Conservation (phyloP, 2,888 invertebrate species). For the Drosophila mercatorum region DNA sequence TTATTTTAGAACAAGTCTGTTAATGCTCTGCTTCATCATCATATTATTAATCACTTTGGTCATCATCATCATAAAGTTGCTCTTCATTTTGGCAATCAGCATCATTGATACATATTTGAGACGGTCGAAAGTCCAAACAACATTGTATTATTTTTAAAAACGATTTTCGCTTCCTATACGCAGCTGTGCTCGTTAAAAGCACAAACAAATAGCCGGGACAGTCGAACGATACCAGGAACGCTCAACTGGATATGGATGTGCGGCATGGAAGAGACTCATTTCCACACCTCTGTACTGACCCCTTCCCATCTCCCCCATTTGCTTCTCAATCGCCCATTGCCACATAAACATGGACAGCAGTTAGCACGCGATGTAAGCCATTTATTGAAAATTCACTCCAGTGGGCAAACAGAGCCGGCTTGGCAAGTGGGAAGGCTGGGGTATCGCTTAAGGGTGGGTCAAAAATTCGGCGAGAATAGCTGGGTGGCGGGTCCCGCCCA, state of each 20-base stretch:
- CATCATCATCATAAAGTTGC: not conserved
- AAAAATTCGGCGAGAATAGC: slow-evolving; percentile 7
- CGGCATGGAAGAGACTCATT: slow-evolving; percentile 7
- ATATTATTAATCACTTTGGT: not conserved
- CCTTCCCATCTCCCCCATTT: too few species aligned
- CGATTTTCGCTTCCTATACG: slow-evolving; percentile 64
- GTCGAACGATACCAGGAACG: slow-evolving; percentile 2
- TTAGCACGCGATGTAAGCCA: slow-evolving; percentile 69
- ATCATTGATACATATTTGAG: not conserved
- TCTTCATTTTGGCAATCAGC: slow-evolving; percentile 3
- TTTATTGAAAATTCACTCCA: slow-evolving; percentile 72
- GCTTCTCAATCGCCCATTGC: not conserved
- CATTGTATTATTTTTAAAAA: slow-evolving; percentile 73
- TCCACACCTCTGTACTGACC: not conserved
- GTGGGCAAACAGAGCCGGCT: not conserved
- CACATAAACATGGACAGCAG: slow-evolving; percentile 46
- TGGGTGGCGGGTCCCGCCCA: slow-evolving; percentile 36
- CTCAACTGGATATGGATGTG: slow-evolving; percentile 3
- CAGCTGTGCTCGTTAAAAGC: slow-evolving; percentile 76
- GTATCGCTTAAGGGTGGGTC: not conserved
- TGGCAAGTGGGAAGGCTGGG: not conserved
- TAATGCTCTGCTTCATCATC: not conserved
- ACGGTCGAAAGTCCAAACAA: slow-evolving; percentile 30
- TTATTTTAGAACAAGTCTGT: too few species aligned
- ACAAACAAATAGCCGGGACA: slow-evolving; percentile 44